Percentiles rank a stretch among this genome's conserved stretches.
Evolutionary conservation across 2,113 vertebrate genomes (phyloP).

Genomic region (Nycticryphes semicollaris): DNA sequence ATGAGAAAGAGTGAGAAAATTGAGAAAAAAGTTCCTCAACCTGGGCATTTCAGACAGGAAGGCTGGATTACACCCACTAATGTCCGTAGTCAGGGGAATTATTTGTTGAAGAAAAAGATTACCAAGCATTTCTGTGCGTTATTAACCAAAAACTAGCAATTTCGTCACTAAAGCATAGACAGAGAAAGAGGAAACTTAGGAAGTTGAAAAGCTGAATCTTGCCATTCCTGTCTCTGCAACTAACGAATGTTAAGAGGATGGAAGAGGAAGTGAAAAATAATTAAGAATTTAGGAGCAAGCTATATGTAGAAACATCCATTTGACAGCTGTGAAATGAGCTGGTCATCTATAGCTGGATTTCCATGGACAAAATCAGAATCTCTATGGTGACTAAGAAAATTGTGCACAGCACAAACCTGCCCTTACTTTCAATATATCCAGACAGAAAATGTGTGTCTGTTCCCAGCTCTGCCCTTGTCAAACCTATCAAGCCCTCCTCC

Average conservation of each 20-base stretch:
- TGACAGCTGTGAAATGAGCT: neutral
- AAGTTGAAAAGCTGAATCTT: neutral
- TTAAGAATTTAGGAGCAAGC: neutral
- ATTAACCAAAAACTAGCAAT: neutral
- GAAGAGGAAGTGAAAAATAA: neutral
- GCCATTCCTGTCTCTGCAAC: neutral
- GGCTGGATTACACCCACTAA: neutral
- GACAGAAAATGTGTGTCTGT: neutral
- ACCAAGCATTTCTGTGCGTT: neutral
- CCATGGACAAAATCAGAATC: neutral
- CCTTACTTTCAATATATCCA: neutral
- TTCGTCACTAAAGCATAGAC: neutral
- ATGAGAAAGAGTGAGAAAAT: neutral
- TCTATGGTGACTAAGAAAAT: neutral
- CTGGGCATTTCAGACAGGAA: neutral
- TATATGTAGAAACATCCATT: neutral
- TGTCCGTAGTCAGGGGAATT: neutral
- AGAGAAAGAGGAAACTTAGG: neutral
- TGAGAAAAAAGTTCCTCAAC: neutral
- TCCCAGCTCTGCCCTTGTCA: neutral
- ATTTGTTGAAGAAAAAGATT: neutral
- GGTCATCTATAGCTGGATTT: neutral
- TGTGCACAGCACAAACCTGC: neutral
- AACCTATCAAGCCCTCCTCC: neutral
- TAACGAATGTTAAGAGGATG: neutral